Percentiles rank a stretch among this genome's conserved stretches.
phyloP scores from a whole-genome alignment of 2,888 invertebrate species.

The Microchrysa polita region DNA sequence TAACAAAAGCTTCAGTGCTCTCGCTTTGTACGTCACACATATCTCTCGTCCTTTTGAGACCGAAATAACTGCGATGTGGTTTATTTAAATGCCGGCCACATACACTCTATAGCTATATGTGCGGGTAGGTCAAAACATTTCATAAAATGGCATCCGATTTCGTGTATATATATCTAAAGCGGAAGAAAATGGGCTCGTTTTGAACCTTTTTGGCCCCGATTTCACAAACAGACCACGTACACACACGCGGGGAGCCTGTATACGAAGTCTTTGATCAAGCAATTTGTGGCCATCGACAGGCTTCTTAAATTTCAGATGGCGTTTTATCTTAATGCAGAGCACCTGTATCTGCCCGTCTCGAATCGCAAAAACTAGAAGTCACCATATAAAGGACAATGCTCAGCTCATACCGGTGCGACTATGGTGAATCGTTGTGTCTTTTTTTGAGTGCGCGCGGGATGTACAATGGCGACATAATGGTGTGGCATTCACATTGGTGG shows the following conservation, averaged over 20 bases:
- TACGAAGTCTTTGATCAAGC: constrained; percentile 40
- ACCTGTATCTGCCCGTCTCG: constrained; percentile 39
- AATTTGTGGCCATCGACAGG: constrained; percentile 42
- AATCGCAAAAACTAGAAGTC: constrained; percentile 21
- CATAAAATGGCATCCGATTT: constrained; percentile 41
- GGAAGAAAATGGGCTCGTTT: constrained; percentile 30
- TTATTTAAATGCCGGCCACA: constrained; percentile 38
- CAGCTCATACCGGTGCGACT: too few species aligned
- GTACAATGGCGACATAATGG: constrained; percentile 9
- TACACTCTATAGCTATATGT: constrained; percentile 6
- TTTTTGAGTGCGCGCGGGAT: neutral
- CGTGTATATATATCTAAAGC: constrained; percentile 11
- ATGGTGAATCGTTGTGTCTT: neutral
- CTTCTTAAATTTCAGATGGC: constrained; percentile 39
- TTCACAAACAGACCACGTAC: constrained; percentile 39
- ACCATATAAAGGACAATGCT: too few species aligned
- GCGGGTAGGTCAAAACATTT: constrained; percentile 29
- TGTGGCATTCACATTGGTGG: neutral
- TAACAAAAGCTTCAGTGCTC: neutral
- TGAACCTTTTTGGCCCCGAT: constrained; percentile 20
- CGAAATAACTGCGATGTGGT: constrained; percentile 21
- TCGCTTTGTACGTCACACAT: neutral
- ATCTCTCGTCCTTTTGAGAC: neutral
- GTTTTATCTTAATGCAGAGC: constrained; percentile 37
- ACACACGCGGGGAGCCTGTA: constrained; percentile 8